Evolutionary conservation across 2,797 vertebrate species (phyloP), one percentile per base, ranked within the genome.

Genomic region (Acestrorhynchus altus): DNA sequence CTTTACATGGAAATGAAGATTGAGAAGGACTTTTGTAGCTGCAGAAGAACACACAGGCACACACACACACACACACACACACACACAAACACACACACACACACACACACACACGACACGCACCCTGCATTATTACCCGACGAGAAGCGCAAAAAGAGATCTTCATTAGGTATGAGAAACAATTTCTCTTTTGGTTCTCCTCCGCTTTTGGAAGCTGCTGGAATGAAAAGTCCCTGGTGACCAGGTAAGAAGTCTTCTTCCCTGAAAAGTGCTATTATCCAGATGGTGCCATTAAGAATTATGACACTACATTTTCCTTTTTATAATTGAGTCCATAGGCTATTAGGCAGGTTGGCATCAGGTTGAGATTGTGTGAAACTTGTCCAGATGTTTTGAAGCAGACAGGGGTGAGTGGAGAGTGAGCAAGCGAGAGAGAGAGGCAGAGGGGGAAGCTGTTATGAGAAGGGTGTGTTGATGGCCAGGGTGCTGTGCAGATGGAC

Each of bases 261-360:
- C 89, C 85, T 89, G 87, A 92, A 93, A 91, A 90, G 87, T 92
- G 90, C 91, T 90, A 90, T 94, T 93, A 92, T 93, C 93, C 94
- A 95, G 93, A 95, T 95, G 94, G 94, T 88, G 88, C 91, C 92
- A 93, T 94, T 93, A 94, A 92, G 88, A 88, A 92, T 93, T 91
- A 91, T 92, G 91, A 92, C 90, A 90, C 90, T 89, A 90, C 91
- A 92, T 93, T 93, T 94, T 91, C 93, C 89, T 90, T 89, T 91
- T 92, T 90, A 92, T 94, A 94, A 95, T 95, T 93, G 92, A 94
- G 92, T 93, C 94, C 93, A 94, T 95, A 94, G 93, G 91, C 94
- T 94, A 94, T 94, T 94, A 94, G 92, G 93, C 92, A 94, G 92
- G 91, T 93, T 94, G 93, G 93, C 94, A 93, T 91, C 86, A 86